Evolutionary conservation across 2,113 vertebrate species (phyloP).

Genomic region (Engystomops pustulosus): DNA sequence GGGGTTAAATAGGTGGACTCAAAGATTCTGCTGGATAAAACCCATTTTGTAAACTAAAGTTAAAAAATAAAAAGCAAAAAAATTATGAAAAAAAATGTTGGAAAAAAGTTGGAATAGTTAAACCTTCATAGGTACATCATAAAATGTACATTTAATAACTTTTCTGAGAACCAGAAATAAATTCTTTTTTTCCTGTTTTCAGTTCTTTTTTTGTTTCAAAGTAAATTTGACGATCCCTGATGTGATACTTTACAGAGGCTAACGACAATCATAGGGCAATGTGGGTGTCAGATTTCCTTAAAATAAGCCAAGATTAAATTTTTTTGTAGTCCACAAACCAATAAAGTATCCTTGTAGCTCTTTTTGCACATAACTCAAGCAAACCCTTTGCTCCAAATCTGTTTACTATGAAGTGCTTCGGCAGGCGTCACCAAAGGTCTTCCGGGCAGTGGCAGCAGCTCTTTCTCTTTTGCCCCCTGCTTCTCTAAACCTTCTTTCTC

Average conservation of each 20-base stretch:
- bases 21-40: slow-evolving; percentile 62
- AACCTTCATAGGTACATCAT: slow-evolving; percentile 78
- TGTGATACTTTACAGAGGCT: background rate
- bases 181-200: slow-evolving; percentile 65
- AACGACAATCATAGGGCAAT: background rate
- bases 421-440: too few species aligned
- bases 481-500: too few species aligned
- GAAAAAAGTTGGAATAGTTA: slow-evolving; percentile 78
- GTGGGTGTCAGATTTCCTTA: background rate
- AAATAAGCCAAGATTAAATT: too few species aligned
- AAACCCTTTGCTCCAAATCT: too few species aligned
- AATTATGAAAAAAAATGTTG: slow-evolving; percentile 54
- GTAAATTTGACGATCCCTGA: background rate
- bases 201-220: slow-evolving; percentile 31
- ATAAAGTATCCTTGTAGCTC: too few species aligned
- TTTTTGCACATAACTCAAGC: too few species aligned
- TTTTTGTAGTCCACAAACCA: too few species aligned
- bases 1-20: slow-evolving; percentile 42
- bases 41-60: slow-evolving; percentile 83
- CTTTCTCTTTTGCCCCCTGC: too few species aligned
- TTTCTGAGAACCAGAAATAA: slow-evolving; percentile 73
- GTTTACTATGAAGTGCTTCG: too few species aligned
- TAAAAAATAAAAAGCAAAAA: slow-evolving; percentile 50
- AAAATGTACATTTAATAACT: slow-evolving; percentile 76
- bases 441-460: too few species aligned